Base-by-base conservation (phyloP, 2,113 vertebrate genomes). In the Charadrius vociferus region DNA sequence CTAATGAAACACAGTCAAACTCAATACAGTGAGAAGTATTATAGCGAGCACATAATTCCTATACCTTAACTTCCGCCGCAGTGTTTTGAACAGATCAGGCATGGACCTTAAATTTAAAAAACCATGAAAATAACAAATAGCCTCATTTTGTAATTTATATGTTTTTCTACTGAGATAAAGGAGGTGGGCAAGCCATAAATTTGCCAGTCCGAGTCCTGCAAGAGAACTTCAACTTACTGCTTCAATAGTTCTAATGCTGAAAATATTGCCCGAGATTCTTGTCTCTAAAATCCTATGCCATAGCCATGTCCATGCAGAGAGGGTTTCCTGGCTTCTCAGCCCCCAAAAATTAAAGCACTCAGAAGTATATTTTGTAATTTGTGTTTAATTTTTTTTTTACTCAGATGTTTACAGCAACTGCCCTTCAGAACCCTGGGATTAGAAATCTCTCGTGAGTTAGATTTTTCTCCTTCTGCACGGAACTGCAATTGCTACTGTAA, bases 221-320 rank as follows among this genome's bases (percentile, higher is more conserved):
- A 45, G 62, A 63, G 11, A 14, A 29, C n/a, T 47, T 52, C 43
- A 36, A 0, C 27, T 36, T 43, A 3, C 30, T 27, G 50, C 39
- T 81, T n/a, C 67, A 13, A 2, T 0, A 12, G 20, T 5, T 30
- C 49, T 15, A 14, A 3, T 20, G 5, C 17, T 5, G 52, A 27
- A 41, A 56, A 56, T 1, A 8, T 0, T 1, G 7, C 7, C 8
- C 10, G 2, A 6, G n/a, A 10, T 7, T 9, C 29, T 47, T 5
- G 4, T 9, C 62, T 27, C 8, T 24, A 24, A 17, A 14, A 3
- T 34, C 66, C 55, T 6, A 7, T 4, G 8, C 49, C 36, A 11
- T 5, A 9, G 72, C 36, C 24, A 8, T 6, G 15, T 1, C 66
- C 23, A 34, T 2, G 34, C 71, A 86, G 19, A 39, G 41, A 19